Evolutionary conservation across 2,888 invertebrate species (phyloP).

Genomic region (Pilophorus perplexus): DNA sequence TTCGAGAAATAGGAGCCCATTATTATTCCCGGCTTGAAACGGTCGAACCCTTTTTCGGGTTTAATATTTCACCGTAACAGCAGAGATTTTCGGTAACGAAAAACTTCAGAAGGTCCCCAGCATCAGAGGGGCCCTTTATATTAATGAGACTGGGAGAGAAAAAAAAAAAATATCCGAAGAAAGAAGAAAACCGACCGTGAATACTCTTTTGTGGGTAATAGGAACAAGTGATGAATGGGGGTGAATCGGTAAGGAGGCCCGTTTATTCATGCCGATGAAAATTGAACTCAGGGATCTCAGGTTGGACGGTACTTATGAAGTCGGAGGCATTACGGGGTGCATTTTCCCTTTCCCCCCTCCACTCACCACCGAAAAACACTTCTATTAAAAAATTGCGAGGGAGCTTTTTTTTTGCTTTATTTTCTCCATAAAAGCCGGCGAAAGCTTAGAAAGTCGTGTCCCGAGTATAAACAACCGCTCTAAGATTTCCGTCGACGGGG

Average conservation of each 20-base stretch:
- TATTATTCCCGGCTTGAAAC: too few relatives aligned
- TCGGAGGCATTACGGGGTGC: not conserved
- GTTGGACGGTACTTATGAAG: not conserved
- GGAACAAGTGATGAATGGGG: constrained; percentile 17
- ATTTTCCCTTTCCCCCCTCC: not conserved
- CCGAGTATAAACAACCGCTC: not conserved
- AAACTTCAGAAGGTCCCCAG: too few relatives aligned
- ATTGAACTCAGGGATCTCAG: constrained; percentile 10
- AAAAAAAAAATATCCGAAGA: not conserved
- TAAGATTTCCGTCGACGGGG: not conserved
- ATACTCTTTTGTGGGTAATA: constrained; percentile 17
- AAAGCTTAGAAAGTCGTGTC: not conserved
- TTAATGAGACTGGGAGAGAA: constrained; percentile 2
- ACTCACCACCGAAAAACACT: not conserved
- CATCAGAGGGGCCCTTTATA: constrained; percentile 10
- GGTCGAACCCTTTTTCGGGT: too few relatives aligned
- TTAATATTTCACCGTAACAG: too few relatives aligned
- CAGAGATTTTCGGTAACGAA: too few relatives aligned
- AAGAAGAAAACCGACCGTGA: constrained; percentile 7
- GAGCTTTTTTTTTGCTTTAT: too few relatives aligned
- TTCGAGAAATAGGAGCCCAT: too few relatives aligned
- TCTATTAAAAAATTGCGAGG: not conserved
- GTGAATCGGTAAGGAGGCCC: constrained; percentile 1
- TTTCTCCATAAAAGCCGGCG: too few relatives aligned
- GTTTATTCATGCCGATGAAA: constrained; percentile 18